Conservation (phyloP, 2,888 invertebrate species). For the Ophion slaviceki region DNA sequence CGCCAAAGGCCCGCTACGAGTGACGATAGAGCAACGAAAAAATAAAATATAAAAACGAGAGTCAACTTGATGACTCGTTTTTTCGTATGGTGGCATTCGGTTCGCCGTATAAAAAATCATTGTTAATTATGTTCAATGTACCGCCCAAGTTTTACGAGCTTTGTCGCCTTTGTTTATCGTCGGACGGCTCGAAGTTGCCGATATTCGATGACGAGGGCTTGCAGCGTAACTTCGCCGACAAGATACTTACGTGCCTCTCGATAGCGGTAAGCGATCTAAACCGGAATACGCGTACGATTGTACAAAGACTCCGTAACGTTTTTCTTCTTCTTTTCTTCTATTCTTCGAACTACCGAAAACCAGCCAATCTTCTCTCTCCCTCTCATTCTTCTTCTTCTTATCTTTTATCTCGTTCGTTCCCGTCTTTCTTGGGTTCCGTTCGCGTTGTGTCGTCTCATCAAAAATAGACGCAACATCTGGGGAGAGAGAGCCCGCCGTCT, state of each 20-base stretch:
- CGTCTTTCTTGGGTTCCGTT: conserved; percentile 34
- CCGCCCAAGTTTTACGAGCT: conserved; percentile 96
- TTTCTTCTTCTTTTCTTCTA: too few species aligned
- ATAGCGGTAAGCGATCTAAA: conserved; percentile 78
- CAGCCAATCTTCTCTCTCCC: neutral
- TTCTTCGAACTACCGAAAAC: neutral
- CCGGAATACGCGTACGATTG: conserved; percentile 26
- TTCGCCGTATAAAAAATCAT: conserved; percentile 70
- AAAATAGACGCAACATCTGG: conserved; percentile 75
- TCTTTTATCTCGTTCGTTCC: conserved; percentile 30
- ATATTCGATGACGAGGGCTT: conserved; percentile 91
- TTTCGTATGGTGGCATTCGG: conserved; percentile 76
- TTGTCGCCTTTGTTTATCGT: conserved; percentile 96
- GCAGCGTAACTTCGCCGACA: conserved; percentile 88
- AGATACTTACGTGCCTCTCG: conserved; percentile 84
- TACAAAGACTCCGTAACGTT: conserved; percentile 5
- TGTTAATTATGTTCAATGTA: conserved; percentile 94
- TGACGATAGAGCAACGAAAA: conserved; percentile 13
- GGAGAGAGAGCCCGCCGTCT: conserved; percentile 64
- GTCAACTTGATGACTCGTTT: conserved; percentile 79
- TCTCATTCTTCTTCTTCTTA: conserved; percentile 20
- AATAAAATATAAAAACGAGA: conserved; percentile 34
- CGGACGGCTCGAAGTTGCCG: conserved; percentile 90
- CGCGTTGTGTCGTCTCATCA: conserved; percentile 59
- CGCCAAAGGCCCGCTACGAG: conserved; percentile 8